These are phyloP conservation scores for Amblyornis subalaris DNA, from an alignment of 2,113 vertebrate species.

Conservation along the genomic window DNA sequence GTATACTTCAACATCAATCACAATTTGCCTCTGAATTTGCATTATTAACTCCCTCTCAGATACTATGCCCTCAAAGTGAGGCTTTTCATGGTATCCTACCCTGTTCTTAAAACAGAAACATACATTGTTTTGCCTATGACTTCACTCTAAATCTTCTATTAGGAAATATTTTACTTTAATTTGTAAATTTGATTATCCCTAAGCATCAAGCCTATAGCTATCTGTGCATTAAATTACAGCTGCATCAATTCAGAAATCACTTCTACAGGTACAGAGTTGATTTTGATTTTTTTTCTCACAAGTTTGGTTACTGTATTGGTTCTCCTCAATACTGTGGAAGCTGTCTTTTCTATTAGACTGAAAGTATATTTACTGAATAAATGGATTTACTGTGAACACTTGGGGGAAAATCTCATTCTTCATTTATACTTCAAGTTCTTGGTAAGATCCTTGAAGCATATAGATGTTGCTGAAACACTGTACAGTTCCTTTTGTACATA, in stretches of 20 bases:
- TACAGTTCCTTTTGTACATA: neutral
- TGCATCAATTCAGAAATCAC: neutral
- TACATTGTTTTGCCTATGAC: neutral
- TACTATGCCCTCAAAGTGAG: neutral
- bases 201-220: neutral
- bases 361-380: neutral
- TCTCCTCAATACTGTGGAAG: neutral
- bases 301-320: neutral
- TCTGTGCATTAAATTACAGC: neutral
- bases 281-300: neutral
- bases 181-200: neutral
- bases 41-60: neutral
- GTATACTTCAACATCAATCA: neutral
- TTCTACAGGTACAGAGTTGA: neutral
- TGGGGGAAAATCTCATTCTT: constrained; percentile 8
- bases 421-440: constrained; percentile 6
- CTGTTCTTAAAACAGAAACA: neutral
- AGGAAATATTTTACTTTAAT: neutral
- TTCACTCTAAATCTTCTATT: neutral
- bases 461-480: neutral
- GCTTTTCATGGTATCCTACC: neutral
- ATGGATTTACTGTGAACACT: constrained; percentile 14
- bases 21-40: neutral
- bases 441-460: constrained; percentile 22
- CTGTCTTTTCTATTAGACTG: neutral